Conservation (phyloP, 2,797 vertebrate species). For the Falco biarmicus region DNA sequence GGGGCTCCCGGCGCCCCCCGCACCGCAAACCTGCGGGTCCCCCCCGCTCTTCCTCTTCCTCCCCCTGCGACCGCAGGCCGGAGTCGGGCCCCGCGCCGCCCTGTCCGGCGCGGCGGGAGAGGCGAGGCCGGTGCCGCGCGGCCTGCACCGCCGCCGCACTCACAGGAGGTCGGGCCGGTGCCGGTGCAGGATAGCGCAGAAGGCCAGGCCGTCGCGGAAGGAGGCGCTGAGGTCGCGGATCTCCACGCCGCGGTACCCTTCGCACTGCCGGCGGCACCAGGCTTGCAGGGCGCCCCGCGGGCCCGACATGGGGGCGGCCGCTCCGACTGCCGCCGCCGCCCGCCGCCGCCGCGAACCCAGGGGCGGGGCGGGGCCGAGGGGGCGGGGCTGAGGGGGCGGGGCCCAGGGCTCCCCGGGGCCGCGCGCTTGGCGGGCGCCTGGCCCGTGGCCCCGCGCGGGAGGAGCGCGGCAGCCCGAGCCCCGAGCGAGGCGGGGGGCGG, state of each 20-base stretch:
- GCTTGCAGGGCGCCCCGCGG: conserved; percentile 89
- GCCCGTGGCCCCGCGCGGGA: too few relatives aligned
- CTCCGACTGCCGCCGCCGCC: not conserved
- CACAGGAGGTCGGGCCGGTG: conserved; percentile 94
- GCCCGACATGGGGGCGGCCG: conserved; percentile 83
- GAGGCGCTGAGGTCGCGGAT: conserved; percentile 91
- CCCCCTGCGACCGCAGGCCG: not conserved
- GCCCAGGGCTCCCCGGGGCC: too few relatives aligned
- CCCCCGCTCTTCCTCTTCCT: not conserved
- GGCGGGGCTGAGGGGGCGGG: not conserved
- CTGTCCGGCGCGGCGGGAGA: not conserved
- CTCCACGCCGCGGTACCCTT: conserved; percentile 87
- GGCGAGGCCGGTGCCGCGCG: not conserved
- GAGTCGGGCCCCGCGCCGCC: not conserved
- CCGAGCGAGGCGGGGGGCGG: too few relatives aligned
- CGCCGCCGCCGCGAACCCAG: not conserved
- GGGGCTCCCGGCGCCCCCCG: not conserved
- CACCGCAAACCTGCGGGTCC: not conserved
- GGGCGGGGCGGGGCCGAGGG: not conserved
- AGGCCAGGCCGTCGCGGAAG: conserved; percentile 94
- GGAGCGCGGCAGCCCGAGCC: not conserved
- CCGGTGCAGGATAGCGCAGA: conserved; percentile 95
- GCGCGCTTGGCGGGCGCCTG: too few relatives aligned
- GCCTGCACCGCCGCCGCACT: conserved; percentile 73
- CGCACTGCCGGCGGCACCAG: conserved; percentile 92